Percentiles rank a stretch among this genome's conserved stretches.
phyloP scores from a whole-genome alignment of 2,797 vertebrate genomes.

The Hafferia zeledoni region DNA sequence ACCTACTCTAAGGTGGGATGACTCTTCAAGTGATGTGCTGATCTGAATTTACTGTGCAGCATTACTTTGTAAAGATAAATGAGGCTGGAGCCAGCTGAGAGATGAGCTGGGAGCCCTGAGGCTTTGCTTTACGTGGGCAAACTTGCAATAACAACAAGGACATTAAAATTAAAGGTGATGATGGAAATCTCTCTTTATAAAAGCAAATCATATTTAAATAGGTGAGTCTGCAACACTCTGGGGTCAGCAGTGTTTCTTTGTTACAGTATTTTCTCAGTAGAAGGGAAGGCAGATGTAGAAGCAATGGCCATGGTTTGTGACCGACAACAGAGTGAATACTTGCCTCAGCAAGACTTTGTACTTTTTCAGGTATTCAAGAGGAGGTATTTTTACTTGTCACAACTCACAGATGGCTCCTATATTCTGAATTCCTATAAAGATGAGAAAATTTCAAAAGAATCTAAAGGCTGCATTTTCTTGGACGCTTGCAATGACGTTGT shows the following conservation, averaged over 20 bases:
- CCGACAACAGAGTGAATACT: not conserved
- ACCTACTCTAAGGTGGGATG: not conserved
- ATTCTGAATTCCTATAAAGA: constrained; percentile 98
- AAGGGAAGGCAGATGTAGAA: not conserved
- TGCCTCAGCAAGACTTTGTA: not conserved
- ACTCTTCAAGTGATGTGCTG: not conserved
- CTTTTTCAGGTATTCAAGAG: constrained; percentile 91
- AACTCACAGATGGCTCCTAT: constrained; percentile 96
- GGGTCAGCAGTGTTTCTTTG: not conserved
- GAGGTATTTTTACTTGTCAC: constrained; percentile 95
- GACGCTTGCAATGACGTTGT: constrained; percentile 95
- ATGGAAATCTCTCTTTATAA: not conserved
- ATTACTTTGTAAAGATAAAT: not conserved
- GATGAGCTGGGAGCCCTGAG: not conserved
- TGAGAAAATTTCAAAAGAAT: constrained; percentile 95
- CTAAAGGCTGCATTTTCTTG: constrained; percentile 96
- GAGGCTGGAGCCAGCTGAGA: not conserved
- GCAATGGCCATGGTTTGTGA: not conserved
- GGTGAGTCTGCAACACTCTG: not conserved
- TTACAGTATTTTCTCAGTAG: not conserved
- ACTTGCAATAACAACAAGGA: not conserved
- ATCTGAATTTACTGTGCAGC: not conserved
- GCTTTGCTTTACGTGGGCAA: not conserved
- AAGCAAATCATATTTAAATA: not conserved
- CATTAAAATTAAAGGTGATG: not conserved